Conservation (phyloP, 2,888 invertebrate species). For the Sinopyrophorus schimmeli region DNA sequence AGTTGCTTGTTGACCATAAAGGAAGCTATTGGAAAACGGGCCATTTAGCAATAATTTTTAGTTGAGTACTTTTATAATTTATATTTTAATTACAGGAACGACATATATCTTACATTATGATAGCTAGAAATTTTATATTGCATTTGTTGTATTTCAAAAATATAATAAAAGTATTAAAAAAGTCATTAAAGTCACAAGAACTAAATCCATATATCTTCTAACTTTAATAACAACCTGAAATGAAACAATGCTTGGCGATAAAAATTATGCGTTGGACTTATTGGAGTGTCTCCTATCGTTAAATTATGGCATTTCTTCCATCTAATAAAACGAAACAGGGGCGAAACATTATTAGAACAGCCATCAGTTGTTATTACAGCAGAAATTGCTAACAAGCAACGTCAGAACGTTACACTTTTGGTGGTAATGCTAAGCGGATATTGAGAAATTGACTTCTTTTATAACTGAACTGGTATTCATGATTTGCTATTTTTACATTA, state of each 20-base stretch:
- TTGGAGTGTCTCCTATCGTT: slow-evolving; percentile 40
- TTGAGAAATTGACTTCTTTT: slow-evolving; percentile 22
- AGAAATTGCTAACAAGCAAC: slow-evolving; percentile 36
- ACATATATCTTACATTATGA: too few relatives aligned
- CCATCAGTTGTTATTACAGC: slow-evolving; percentile 38
- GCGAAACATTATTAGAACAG: slow-evolving; percentile 35
- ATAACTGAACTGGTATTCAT: slow-evolving; percentile 14
- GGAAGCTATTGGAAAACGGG: too few relatives aligned
- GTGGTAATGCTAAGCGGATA: slow-evolving; percentile 18
- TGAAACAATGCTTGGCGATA: slow-evolving; percentile 40
- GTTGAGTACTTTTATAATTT: too few relatives aligned
- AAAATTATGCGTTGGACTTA: slow-evolving; percentile 44
- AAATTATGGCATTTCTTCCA: slow-evolving; percentile 42
- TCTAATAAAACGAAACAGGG: slow-evolving; percentile 30
- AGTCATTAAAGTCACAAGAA: slow-evolving; percentile 39
- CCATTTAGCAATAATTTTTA: too few relatives aligned
- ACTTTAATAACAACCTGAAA: slow-evolving; percentile 43
- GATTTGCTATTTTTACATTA: slow-evolving; percentile 2
- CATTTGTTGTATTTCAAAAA: slow-evolving; percentile 4
- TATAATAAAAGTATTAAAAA: slow-evolving; percentile 22
- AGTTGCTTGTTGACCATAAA: too few relatives aligned
- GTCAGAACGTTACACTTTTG: slow-evolving; percentile 16
- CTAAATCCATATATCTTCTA: slow-evolving; percentile 41
- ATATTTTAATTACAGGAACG: too few relatives aligned
- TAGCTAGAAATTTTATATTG: not conserved